Conservation (phyloP, 2,888 invertebrate genomes). For the Macropis europaea region DNA sequence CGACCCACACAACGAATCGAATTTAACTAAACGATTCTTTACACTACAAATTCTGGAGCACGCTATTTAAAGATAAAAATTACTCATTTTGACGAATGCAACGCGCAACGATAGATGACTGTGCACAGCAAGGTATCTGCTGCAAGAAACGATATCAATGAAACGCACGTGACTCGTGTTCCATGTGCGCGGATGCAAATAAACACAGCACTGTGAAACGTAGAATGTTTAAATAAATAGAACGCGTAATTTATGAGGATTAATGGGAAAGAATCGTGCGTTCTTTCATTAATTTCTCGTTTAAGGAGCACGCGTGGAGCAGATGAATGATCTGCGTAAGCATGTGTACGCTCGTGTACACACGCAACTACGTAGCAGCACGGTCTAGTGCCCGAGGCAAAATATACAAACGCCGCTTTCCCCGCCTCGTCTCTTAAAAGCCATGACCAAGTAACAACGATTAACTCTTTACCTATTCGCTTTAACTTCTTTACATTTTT, state of each 20-base stretch:
- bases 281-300: slow-evolving; percentile 33
- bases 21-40: no score
- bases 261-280: slow-evolving; percentile 16
- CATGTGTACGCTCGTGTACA: background rate
- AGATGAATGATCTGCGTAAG: slow-evolving; percentile 22
- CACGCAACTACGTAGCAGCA: background rate
- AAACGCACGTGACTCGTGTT: no score
- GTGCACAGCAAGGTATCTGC: no score
- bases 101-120: no score
- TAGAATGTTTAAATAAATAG: slow-evolving; percentile 1
- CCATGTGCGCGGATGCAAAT: no score
- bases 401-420: background rate
- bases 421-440: background rate
- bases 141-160: no score
- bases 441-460: background rate
- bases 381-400: slow-evolving; percentile 1
- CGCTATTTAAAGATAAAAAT: no score
- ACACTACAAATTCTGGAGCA: no score
- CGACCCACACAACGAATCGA: no score
- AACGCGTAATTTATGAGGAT: slow-evolving; percentile 9
- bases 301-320: slow-evolving; percentile 14
- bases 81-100: no score
- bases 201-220: background rate
- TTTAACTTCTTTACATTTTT: no score
- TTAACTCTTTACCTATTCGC: background rate